Evolutionary conservation across 2,113 vertebrate genomes (phyloP), one percentile per base, ranked within the genome.

Genomic region (Tenebrosternarchus preto): DNA sequence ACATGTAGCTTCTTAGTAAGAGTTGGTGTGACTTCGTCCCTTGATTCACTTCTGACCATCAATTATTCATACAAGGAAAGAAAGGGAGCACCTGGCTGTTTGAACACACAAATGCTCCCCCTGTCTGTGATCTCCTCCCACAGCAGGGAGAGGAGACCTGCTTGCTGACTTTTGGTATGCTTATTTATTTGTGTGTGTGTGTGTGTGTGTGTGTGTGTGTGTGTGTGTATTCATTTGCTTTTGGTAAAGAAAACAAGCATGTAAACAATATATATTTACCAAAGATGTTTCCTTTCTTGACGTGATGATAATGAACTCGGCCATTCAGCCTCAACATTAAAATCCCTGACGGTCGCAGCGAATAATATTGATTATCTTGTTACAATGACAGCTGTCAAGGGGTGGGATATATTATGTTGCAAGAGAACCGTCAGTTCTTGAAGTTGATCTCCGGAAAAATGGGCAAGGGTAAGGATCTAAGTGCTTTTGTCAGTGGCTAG

Each of bases 11-110:
- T 80, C 75, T 68, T 20, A 75, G 61, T 50, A 53, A 66, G 29
- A 57, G 60, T 64, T 55, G n/a, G 78, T 76, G 64, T 66, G 72
- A 79, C 80, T 70, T 77, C 31, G 24, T 81, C 76, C 70, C 78
- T 78, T 12, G 71, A 70, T 69, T 75, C 82, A 73, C 61, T 72
- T 59, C 77, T 77, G 78, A 73, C 64, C 61, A 81, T 88, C 76
- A 82, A 73, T 89, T 88, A 89, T 87, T 87, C 87, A 89, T 88
- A 68, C 75, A 63, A 67, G 72, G 78, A 82, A 59, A 83, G 73
- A 74, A 76, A 80, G 74, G 19, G 43, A 75, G 69, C 78, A 82
- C 56, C 80, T 82, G 70, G 31, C 56, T 78, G 78, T 76, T 57
- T 85, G 33, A 87, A 76, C 80, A 79, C 76, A 69, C 61, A 67